phyloP scores from a whole-genome alignment of 2,797 vertebrate genomes.

The Hylomyscus alleni region DNA sequence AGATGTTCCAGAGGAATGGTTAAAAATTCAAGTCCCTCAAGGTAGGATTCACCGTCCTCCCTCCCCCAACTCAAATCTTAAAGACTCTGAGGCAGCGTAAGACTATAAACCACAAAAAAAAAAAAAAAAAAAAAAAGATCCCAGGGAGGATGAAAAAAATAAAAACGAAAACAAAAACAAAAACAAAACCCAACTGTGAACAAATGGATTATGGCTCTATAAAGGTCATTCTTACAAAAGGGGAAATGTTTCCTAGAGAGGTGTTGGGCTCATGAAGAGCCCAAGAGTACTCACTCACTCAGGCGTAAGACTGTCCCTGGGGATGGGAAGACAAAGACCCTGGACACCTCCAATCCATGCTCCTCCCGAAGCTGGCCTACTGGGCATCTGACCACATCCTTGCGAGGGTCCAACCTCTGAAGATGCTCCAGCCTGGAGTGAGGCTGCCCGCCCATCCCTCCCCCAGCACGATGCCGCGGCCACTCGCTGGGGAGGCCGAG shows the following conservation, averaged over 20 bases:
- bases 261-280: neutral
- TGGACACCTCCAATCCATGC: conserved; percentile 32
- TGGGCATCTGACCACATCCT: neutral
- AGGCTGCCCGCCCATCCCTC: conserved; percentile 50
- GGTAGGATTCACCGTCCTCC: neutral
- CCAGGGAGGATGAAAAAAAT: neutral
- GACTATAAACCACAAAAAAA: neutral
- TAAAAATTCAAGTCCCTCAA: neutral
- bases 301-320: neutral
- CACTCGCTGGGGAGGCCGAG: conserved; percentile 46
- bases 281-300: conserved; percentile 31
- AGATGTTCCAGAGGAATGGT: neutral
- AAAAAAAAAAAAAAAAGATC: neutral
- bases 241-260: neutral
- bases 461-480: conserved; percentile 28
- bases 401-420: neutral
- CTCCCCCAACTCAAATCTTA: neutral
- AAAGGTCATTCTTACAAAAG: conserved; percentile 33
- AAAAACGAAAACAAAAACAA: neutral
- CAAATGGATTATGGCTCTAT: neutral
- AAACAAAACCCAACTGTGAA: neutral
- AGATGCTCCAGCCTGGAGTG: neutral
- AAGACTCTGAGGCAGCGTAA: neutral
- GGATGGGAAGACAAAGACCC: neutral
- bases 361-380: conserved; percentile 29